These are phyloP conservation scores for Trisateles emortualis DNA, from an alignment of 2,888 invertebrate genomes.

Conservation along the genomic window DNA sequence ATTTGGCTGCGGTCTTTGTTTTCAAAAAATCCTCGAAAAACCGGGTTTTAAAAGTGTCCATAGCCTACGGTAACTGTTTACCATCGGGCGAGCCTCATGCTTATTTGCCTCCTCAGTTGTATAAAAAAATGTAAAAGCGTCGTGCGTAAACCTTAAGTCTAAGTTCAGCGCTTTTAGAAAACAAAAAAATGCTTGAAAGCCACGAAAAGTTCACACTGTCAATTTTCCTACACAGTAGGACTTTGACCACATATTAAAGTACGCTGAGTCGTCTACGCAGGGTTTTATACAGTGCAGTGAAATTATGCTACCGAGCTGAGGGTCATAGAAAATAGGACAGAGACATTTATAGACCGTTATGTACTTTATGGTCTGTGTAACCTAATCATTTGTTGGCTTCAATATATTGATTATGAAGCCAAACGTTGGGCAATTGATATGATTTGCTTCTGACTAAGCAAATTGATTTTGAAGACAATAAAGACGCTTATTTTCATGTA, in stretches of 20 bases:
- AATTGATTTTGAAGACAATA: neutral
- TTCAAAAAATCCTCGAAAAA: too few species aligned
- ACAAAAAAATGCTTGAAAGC: too few species aligned
- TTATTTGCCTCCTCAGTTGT: too few species aligned
- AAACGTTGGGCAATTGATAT: neutral
- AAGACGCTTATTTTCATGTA: neutral
- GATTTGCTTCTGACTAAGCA: neutral
- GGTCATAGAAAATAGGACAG: slow-evolving; percentile 1
- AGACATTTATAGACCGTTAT: slow-evolving; percentile 11
- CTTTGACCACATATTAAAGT: neutral
- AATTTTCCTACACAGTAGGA: too few species aligned
- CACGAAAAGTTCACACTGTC: too few species aligned
- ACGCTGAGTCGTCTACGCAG: neutral
- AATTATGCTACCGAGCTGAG: neutral
- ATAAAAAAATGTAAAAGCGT: too few species aligned
- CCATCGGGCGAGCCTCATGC: too few species aligned
- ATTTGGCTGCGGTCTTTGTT: too few species aligned
- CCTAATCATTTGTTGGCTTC: neutral
- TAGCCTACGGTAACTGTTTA: too few species aligned
- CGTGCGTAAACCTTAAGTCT: too few species aligned
- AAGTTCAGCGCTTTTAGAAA: too few species aligned
- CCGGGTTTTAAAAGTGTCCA: too few species aligned
- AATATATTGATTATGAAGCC: neutral
- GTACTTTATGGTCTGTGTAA: slow-evolving; percentile 8
- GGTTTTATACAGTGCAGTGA: neutral